Percentiles rank a stretch among this genome's conserved stretches.
phyloP scores from a whole-genome alignment of 2,888 invertebrate species.

The Amphipoea lucens region DNA sequence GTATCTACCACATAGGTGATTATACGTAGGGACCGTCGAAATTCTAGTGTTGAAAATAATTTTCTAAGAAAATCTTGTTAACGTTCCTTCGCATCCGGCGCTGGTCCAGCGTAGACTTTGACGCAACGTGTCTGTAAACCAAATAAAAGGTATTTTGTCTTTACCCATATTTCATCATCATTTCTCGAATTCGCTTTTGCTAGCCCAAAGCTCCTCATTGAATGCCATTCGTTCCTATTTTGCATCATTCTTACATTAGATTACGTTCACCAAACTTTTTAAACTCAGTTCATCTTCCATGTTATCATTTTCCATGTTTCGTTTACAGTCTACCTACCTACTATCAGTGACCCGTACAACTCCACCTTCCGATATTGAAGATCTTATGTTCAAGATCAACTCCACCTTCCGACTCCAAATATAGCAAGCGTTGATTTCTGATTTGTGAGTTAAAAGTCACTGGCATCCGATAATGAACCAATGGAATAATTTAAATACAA shows the following conservation, averaged over 20 bases:
- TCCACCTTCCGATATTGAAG: background rate
- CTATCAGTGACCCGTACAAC: background rate
- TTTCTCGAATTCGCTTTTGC: background rate
- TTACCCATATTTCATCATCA: background rate
- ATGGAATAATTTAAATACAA: background rate
- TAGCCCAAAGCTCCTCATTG: background rate
- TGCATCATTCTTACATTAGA: too few relatives aligned
- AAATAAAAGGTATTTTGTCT: background rate
- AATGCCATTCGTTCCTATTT: background rate
- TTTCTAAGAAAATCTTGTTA: constrained; percentile 10
- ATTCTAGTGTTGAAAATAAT: background rate
- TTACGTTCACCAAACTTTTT: background rate
- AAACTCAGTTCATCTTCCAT: background rate
- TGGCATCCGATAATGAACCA: background rate
- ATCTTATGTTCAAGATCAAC: background rate
- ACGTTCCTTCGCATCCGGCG: background rate
- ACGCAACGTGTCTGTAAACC: background rate
- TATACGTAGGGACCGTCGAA: too few relatives aligned
- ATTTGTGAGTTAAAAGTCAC: too few relatives aligned
- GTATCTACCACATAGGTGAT: too few relatives aligned
- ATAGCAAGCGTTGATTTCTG: background rate
- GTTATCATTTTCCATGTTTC: background rate
- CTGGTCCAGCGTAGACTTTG: background rate
- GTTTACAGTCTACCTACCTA: too few relatives aligned
- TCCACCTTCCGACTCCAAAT: background rate